Evolutionary conservation across 2,888 invertebrate species (phyloP).

Genomic region (Agrotis ipsilon): DNA sequence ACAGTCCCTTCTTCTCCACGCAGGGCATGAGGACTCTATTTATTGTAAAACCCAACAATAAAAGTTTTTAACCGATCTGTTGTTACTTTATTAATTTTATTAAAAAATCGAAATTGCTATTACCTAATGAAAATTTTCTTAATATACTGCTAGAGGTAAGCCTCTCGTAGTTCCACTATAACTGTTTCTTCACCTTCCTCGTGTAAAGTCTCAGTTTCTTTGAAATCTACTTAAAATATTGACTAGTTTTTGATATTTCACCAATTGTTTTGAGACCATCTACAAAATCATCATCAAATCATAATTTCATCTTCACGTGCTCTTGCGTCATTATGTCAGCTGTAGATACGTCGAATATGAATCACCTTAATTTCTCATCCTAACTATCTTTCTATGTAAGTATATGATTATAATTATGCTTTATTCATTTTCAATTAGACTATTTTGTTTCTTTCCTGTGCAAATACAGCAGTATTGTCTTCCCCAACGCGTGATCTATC

Average conservation of each 20-base stretch:
- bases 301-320: constrained; percentile 32
- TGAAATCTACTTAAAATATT: too few relatives aligned
- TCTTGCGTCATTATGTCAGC: constrained; percentile 43
- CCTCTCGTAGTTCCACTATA: neutral
- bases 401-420: neutral
- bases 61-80: neutral
- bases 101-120: neutral
- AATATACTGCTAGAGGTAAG: neutral
- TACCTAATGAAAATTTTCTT: neutral
- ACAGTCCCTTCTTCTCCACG: too few relatives aligned
- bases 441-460: neutral
- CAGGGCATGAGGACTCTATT: too few relatives aligned
- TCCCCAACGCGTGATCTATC: neutral
- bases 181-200: neutral
- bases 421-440: neutral
- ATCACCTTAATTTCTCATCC: constrained; percentile 33
- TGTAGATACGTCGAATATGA: constrained; percentile 44
- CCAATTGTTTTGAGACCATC: constrained; percentile 11
- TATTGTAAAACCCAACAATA: too few relatives aligned
- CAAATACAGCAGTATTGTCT: neutral
- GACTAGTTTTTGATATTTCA: neutral
- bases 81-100: constrained; percentile 1
- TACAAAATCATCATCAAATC: constrained; percentile 25
- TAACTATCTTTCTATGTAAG: constrained; percentile 9
- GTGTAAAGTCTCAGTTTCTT: neutral